Conservation (phyloP, 2,888 invertebrate genomes). For the Cactoblastis cactorum region DNA sequence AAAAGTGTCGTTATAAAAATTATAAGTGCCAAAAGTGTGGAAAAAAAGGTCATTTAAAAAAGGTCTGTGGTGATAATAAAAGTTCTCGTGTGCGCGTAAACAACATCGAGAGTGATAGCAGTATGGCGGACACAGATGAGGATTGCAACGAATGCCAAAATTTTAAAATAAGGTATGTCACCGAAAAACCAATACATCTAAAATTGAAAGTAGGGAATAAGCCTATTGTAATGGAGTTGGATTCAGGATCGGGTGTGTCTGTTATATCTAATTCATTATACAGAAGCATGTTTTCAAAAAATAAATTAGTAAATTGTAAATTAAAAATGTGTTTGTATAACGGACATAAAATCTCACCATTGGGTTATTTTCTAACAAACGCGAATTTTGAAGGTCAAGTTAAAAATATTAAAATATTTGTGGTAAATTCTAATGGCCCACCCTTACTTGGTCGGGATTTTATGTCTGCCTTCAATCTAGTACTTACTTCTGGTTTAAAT, state of each 20-base stretch:
- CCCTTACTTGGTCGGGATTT: conserved; percentile 20
- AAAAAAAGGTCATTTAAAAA: conserved; percentile 7
- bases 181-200: conserved; percentile 17
- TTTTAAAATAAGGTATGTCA: conserved; percentile 24
- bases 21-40: neutral
- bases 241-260: conserved; percentile 21
- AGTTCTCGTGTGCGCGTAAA: neutral
- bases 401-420: conserved; percentile 21
- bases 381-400: conserved; percentile 13
- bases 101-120: neutral
- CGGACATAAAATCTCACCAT: conserved; percentile 26
- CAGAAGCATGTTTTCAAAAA: conserved; percentile 13
- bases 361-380: conserved; percentile 19
- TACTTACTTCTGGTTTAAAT: conserved; percentile 20
- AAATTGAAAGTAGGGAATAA: conserved; percentile 12
- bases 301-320: conserved; percentile 10
- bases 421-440: conserved; percentile 24
- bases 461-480: conserved; percentile 20
- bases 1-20: conserved; percentile 4
- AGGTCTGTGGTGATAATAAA: conserved; percentile 17
- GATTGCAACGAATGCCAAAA: conserved; percentile 21
- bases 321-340: conserved; percentile 26
- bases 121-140: neutral
- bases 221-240: conserved; percentile 21
- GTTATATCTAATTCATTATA: conserved; percentile 22